Base-by-base conservation (phyloP, 2,797 vertebrate species). In the Melanotaenia trifasciata region DNA sequence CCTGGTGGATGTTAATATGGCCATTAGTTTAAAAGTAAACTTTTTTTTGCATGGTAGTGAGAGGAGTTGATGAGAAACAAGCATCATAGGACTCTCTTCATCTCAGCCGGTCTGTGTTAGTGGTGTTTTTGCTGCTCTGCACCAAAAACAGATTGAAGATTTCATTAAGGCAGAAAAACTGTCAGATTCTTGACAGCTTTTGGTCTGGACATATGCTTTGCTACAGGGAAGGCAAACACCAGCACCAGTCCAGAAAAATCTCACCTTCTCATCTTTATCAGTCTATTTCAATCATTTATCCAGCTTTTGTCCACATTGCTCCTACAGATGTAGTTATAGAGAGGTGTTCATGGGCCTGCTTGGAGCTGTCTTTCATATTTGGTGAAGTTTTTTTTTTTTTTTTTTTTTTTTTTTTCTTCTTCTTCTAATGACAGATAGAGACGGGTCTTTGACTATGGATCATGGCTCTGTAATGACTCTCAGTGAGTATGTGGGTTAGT, bases 151-250 rank as follows among this genome's bases (percentile, higher is more conserved):
- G 87, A 93, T 88, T 90, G 81, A 64, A 80, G 69, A 83, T 92
- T 92, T 89, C 84, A 87, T 90, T 84, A 81, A 81, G 83, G 81
- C 76, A 72, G 78, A 80, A 79, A 86, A 89, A 78, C 77, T 88
- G 87, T 93, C 85, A 87, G 68, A 70, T 40, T 76, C 14, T 57
- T 90, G 87, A 89, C 85, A 90, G 79, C 73, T 71, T 83, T 81
- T 83, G 79, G 78, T 85, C 74, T 80, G 80, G 86, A 86, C 87
- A 87, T 81, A 83, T 87, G 81, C 65, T 89, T 72, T 58, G 79
- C 80, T 80, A 35, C 64, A 66, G 54, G 38, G 47, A 66, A 85
- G 68, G 76, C 62, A 84, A 87, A 85, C 78, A 77, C 67, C 57
- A 67, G 67, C 62, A 73, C 56, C 64, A 80, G 60, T 62, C 53